Conservation (phyloP, 2,113 vertebrate species). For the Python bivittatus region DNA sequence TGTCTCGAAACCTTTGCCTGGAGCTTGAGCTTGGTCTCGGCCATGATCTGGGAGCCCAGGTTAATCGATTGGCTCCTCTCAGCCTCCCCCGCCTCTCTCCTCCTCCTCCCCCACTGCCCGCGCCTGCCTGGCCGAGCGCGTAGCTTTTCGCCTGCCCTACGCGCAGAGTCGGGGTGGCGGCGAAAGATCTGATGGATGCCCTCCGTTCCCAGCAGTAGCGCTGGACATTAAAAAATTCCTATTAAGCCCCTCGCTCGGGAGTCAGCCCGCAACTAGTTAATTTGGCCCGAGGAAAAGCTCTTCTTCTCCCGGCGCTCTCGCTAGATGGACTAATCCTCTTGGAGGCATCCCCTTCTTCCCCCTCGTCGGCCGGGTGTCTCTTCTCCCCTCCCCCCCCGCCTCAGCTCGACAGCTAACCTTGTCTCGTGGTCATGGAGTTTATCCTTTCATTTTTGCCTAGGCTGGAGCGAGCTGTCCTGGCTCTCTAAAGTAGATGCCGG, state of each 20-base stretch:
- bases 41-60: background rate
- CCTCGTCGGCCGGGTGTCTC: conserved; percentile 40
- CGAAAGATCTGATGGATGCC: conserved; percentile 43
- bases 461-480: conserved; percentile 82
- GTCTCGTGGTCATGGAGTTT: conserved; percentile 86
- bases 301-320: conserved; percentile 41
- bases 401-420: conserved; percentile 47
- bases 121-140: background rate
- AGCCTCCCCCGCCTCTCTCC: background rate
- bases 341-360: background rate
- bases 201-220: conserved; percentile 36
- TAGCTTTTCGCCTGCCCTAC: conserved; percentile 43
- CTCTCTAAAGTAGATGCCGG: conserved; percentile 84
- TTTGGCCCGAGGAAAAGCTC: conserved; percentile 52
- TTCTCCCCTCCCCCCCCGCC: conserved; percentile 35
- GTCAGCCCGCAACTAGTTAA: conserved; percentile 37
- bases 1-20: conserved; percentile 16
- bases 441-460: conserved; percentile 81
- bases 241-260: conserved; percentile 1
- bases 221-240: conserved; percentile 32
- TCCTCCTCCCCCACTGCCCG: background rate
- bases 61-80: background rate
- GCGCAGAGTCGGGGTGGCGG: conserved; percentile 27
- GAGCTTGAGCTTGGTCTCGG: background rate
- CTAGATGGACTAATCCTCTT: conserved; percentile 21